These are phyloP conservation scores for Probaryconus sp. DNA, from an alignment of 1,140 invertebrate genomes.

Conservation along the genomic window DNA sequence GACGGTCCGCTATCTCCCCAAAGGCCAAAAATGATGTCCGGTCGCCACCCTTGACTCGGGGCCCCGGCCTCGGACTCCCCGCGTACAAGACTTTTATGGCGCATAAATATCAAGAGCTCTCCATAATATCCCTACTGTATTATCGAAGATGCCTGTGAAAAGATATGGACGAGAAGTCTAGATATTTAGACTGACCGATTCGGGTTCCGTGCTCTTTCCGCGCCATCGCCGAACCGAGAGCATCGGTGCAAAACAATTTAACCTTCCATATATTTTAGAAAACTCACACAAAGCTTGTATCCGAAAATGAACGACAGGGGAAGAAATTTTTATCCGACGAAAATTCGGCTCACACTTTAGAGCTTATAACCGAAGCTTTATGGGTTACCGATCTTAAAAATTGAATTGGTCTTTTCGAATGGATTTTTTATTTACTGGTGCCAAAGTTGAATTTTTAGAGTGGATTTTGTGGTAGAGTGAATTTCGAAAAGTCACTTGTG, in stretches of 20 bases:
- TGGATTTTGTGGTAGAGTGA: conserved; percentile 20
- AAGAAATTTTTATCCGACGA: conserved; percentile 23
- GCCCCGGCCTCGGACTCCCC: conserved; percentile 66
- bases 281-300: conserved; percentile 20
- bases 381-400: conserved; percentile 43
- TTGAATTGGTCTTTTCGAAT: conserved; percentile 40
- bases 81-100: conserved; percentile 75
- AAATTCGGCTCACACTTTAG: conserved; percentile 7
- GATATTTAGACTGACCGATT: conserved; percentile 67
- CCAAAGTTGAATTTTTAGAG: conserved; percentile 14
- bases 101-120: conserved; percentile 78
- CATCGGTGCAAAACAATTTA: conserved; percentile 49
- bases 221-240: conserved; percentile 41
- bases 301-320: conserved; percentile 28
- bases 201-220: conserved; percentile 58
- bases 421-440: conserved; percentile 31
- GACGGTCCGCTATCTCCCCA: conserved; percentile 62
- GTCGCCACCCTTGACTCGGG: conserved; percentile 72
- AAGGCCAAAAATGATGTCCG: conserved; percentile 72
- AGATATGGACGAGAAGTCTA: conserved; percentile 59
- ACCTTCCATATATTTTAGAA: conserved; percentile 30
- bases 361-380: conserved; percentile 33
- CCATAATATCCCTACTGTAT: conserved; percentile 74
- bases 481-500: too few species aligned
- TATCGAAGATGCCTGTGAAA: conserved; percentile 72